phyloP scores from a whole-genome alignment of 2,888 invertebrate genomes.

The Stenoptilia bipunctidactyla region DNA sequence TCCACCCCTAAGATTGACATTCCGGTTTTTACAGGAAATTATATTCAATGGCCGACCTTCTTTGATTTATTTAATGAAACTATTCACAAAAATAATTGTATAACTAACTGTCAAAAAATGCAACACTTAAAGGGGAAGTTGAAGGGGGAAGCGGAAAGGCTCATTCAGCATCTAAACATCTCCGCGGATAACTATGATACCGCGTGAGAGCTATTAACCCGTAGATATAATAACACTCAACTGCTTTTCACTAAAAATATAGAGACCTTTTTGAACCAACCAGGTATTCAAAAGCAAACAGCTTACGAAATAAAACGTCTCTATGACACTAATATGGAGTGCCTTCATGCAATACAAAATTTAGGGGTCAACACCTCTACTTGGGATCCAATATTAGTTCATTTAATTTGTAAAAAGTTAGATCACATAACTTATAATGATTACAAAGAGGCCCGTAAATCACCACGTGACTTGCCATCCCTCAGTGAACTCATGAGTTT shows the following conservation, averaged over 20 bases:
- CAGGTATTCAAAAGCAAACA: conserved; percentile 7
- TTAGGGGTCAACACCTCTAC: conserved; percentile 13
- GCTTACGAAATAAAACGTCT: conserved; percentile 8
- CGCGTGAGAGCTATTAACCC: conserved; percentile 12
- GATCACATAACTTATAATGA: neutral
- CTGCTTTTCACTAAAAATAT: conserved; percentile 15
- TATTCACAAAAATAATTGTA: conserved; percentile 8
- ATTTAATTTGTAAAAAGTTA: conserved; percentile 2
- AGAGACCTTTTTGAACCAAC: conserved; percentile 11
- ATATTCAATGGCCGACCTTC: conserved; percentile 11
- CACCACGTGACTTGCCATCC: conserved; percentile 1
- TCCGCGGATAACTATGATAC: conserved; percentile 15
- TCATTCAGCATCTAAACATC: conserved; percentile 14
- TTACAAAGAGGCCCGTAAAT: conserved; percentile 1
- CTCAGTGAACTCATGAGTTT: neutral
- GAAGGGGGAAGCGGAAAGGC: conserved; percentile 12
- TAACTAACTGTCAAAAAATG: conserved; percentile 13
- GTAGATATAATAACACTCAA: conserved; percentile 13
- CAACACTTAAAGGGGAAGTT: conserved; percentile 13
- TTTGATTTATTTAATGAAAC: conserved; percentile 5
- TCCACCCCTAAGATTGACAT: conserved; percentile 3
- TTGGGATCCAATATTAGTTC: conserved; percentile 11
- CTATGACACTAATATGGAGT: conserved; percentile 14
- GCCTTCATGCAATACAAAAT: conserved; percentile 15
- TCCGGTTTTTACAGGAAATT: conserved; percentile 6